Base-by-base conservation (phyloP, 2,888 invertebrate species). In the Junonia oenone region DNA sequence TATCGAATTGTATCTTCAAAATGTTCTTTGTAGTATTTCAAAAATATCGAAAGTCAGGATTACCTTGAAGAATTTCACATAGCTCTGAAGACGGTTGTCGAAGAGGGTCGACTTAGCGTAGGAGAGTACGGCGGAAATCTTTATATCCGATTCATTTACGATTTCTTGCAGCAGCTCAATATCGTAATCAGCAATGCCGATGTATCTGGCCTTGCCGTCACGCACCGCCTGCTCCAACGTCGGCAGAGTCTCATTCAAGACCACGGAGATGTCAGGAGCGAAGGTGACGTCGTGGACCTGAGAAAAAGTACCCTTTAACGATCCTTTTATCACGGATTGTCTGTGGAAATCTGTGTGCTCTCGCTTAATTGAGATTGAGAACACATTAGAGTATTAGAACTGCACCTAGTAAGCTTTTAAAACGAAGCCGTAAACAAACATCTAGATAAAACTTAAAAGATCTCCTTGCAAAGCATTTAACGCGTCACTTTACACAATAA, bases 251-350 rank as follows among this genome's bases (percentile, higher is more conserved):
- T 98, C 97, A 50, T 95, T 94, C 0, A 98, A 67, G 2, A 99
- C 91, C 8, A 95, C 83, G 38, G 96, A 93, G 15, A 94, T 78
- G 60, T 92, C 93, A 5, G 94, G 93, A 0, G 96, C 95, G 76
- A 97, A 98, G 69, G 98, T 98, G 52, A 96, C 88, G 72, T 99
- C 98, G 72, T 98, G 98, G n/a, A 98, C 92, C 97, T 98, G 73
- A 22, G n/a, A n/a, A 6, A 9, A 8, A 27, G 6, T 27, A 8
- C 8, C 29, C 0, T 11, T 31, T 31, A 1, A 11, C 29, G 29
- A 2, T 31, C 2, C 11, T 2, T 1, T 4, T 31, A 8, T 8
- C 11, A 2, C 29, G 8, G 11, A n/a, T n/a, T n/a, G n/a, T 31
- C 2, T 31, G 8, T 31, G 9, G 29, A 22, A 22, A 22, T 5